These are phyloP conservation scores for Dasyurus viverrinus DNA, from an alignment of 2,113 vertebrate genomes.

Conservation along the genomic window DNA sequence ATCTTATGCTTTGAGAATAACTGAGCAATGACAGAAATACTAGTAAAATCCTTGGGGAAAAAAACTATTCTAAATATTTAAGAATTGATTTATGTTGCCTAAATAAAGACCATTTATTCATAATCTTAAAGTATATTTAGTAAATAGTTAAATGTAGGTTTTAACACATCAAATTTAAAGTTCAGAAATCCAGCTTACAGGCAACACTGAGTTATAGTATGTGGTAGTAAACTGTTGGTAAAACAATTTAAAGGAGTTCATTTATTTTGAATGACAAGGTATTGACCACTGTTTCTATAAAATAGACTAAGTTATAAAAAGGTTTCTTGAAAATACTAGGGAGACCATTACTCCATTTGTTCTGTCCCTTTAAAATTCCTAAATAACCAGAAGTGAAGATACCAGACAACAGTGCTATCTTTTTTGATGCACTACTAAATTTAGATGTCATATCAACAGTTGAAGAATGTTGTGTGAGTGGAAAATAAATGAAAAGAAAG, in stretches of 20 bases:
- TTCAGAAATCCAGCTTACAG: background rate
- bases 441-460: slow-evolving; percentile 44
- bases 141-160: slow-evolving; percentile 12
- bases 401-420: slow-evolving; percentile 38
- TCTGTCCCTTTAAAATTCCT: slow-evolving; percentile 21
- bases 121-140: slow-evolving; percentile 8
- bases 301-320: slow-evolving; percentile 36
- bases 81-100: background rate
- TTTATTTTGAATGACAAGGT: slow-evolving; percentile 52
- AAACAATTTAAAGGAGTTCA: slow-evolving; percentile 27
- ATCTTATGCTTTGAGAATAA: background rate
- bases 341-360: slow-evolving; percentile 55
- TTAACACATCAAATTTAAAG: slow-evolving; percentile 1
- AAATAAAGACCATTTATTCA: background rate
- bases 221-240: background rate
- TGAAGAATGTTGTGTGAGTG: slow-evolving; percentile 48
- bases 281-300: slow-evolving; percentile 35
- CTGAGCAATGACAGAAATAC: background rate
- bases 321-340: slow-evolving; percentile 19
- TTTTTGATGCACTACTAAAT: slow-evolving; percentile 50
- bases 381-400: slow-evolving; percentile 39
- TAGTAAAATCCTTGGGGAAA: background rate
- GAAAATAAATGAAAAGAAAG: slow-evolving; percentile 52
- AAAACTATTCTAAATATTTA: background rate
- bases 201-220: background rate